A percentile compares a stretch with the other conserved stretches of the same genome.
phyloP scores from a whole-genome alignment of 2,113 vertebrate genomes.

The Aldabrachelys gigantea region DNA sequence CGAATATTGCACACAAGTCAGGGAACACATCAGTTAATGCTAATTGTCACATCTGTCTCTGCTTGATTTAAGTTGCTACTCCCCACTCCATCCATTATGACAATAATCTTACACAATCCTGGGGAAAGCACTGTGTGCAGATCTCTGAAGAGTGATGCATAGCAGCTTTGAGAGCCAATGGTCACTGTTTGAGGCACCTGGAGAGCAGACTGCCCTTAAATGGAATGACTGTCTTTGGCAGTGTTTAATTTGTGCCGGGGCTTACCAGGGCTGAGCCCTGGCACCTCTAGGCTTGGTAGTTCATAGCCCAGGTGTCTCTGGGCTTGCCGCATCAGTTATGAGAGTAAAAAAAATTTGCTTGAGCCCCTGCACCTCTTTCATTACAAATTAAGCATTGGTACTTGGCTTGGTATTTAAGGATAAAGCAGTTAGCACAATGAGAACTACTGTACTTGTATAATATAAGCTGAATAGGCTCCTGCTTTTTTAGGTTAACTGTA shows the following conservation, averaged over 20 bases:
- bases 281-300: too few relatives aligned
- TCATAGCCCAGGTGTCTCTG: too few relatives aligned
- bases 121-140: neutral
- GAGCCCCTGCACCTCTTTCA: too few relatives aligned
- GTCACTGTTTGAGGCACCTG: neutral
- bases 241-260: too few relatives aligned
- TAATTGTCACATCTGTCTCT: neutral
- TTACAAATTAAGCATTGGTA: neutral
- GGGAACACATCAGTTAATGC: neutral
- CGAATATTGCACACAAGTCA: neutral
- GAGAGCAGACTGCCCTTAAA: neutral
- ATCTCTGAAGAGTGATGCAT: neutral
- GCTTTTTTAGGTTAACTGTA: neutral
- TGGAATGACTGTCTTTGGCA: neutral
- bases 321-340: too few relatives aligned
- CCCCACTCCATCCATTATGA: neutral
- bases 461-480: neutral
- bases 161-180: neutral
- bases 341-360: too few relatives aligned
- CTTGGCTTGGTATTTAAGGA: neutral
- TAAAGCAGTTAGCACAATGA: neutral
- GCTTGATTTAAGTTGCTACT: neutral
- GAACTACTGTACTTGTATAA: neutral
- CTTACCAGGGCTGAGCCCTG: too few relatives aligned
- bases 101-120: fast-evolving